phyloP scores from a whole-genome alignment of 2,888 invertebrate genomes.

The Agriotes lineatus region DNA sequence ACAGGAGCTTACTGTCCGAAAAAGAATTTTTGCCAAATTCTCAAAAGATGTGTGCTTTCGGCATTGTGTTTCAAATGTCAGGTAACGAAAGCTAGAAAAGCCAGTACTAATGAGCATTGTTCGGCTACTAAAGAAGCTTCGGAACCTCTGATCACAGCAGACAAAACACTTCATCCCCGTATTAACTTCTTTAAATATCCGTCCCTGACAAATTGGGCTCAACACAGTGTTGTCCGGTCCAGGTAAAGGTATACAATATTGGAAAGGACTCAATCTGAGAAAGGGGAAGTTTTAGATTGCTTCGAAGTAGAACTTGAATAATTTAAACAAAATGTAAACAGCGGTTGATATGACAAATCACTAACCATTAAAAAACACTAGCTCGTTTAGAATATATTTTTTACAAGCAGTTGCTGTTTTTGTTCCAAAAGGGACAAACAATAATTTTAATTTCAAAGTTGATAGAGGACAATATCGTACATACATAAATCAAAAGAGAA shows the following conservation, averaged over 20 bases:
- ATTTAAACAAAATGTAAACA: background rate
- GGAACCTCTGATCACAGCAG: constrained; percentile 46
- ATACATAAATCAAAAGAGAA: background rate
- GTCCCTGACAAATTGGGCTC: constrained; percentile 56
- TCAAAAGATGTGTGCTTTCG: constrained; percentile 5
- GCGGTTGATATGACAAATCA: no score
- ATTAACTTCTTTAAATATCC: constrained; percentile 59
- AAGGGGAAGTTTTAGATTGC: background rate
- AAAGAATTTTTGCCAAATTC: constrained; percentile 12
- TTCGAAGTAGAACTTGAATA: background rate
- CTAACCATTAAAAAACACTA: no score
- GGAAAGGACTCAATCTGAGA: no score
- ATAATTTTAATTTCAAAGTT: no score
- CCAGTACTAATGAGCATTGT: constrained; percentile 61
- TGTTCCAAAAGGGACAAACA: no score
- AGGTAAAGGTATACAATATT: no score
- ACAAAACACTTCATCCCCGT: constrained; percentile 57
- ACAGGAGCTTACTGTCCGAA: constrained; percentile 7
- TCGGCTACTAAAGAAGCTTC: constrained; percentile 52
- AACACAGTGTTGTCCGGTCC: constrained; percentile 15
- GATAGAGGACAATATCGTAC: no score
- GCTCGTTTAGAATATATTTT: no score
- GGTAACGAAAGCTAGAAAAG: constrained; percentile 57
- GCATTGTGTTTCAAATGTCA: constrained; percentile 47
- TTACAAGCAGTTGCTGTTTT: no score